Conservation (phyloP, 2,888 invertebrate species). For the Scaptomyza reducta region DNA sequence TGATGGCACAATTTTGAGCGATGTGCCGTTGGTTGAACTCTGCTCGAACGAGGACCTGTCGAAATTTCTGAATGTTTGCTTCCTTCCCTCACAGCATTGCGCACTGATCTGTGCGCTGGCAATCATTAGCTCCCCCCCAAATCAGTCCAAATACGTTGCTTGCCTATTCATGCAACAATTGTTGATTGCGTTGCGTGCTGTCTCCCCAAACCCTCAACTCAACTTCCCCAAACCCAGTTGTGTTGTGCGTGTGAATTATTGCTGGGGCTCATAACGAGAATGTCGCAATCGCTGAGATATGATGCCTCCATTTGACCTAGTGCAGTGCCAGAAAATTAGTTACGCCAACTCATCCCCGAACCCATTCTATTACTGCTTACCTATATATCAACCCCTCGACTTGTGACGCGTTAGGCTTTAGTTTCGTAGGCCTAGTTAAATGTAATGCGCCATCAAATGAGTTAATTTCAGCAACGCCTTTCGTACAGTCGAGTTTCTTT, state of each 20-base stretch:
- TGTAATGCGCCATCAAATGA: constrained; percentile 67
- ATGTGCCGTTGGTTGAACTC: too few relatives aligned
- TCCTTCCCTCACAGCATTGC: constrained; percentile 45
- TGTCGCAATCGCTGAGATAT: constrained; percentile 59
- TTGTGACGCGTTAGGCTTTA: neutral
- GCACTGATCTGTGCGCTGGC: constrained; percentile 74
- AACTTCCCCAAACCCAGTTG: neutral
- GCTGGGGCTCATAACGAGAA: constrained; percentile 66
- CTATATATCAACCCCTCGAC: too few relatives aligned
- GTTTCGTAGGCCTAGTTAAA: constrained; percentile 36
- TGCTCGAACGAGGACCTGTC: constrained; percentile 8
- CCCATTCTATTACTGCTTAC: neutral
- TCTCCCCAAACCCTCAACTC: neutral
- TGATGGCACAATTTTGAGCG: constrained; percentile 74
- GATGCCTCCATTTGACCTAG: constrained; percentile 40
- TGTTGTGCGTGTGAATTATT: constrained; percentile 69
- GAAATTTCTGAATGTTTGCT: neutral
- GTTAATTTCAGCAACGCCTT: constrained; percentile 70
- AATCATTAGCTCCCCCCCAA: constrained; percentile 66
- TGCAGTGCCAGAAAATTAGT: constrained; percentile 49
- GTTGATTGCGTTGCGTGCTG: constrained; percentile 61
- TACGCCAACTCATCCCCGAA: constrained; percentile 1
- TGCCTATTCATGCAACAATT: constrained; percentile 76
- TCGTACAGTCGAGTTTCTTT: constrained; percentile 1
- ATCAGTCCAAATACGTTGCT: constrained; percentile 37